phyloP scores from a whole-genome alignment of 1,140 invertebrate species.

The Cydia pomonella region DNA sequence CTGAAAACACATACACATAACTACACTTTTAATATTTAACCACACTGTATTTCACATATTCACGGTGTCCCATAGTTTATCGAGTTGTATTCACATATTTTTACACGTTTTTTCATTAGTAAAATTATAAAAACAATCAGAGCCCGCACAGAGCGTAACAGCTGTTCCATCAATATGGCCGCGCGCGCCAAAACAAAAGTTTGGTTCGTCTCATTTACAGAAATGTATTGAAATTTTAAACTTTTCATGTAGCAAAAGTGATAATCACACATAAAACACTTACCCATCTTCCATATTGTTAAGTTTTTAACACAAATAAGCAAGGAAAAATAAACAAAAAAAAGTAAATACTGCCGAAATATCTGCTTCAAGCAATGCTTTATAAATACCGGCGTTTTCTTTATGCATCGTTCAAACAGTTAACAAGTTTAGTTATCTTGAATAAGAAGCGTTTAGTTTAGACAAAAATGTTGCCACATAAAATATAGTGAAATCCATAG shows the following conservation, averaged over 20 bases:
- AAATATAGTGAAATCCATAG: background rate
- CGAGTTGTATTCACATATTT: constrained; percentile 35
- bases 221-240: constrained; percentile 16
- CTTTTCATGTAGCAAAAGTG: constrained; percentile 8
- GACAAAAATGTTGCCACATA: background rate
- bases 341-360: background rate
- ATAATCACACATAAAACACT: constrained; percentile 17
- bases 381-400: background rate
- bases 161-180: constrained; percentile 75
- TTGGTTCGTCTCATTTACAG: constrained; percentile 35
- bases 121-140: constrained; percentile 60
- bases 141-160: constrained; percentile 56
- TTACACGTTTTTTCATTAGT: constrained; percentile 53
- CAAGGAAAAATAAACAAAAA: background rate
- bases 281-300: constrained; percentile 42
- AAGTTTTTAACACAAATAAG: background rate
- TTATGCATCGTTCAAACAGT: background rate
- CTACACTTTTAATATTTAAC: constrained; percentile 38
- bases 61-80: constrained; percentile 53
- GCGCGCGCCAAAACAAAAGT: constrained; percentile 74
- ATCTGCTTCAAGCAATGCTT: background rate
- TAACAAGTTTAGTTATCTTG: background rate
- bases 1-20: constrained; percentile 44
- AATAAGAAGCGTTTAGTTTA: background rate
- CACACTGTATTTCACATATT: constrained; percentile 40